These are phyloP conservation scores for Ceratotherium simum DNA, from an alignment of 2,113 vertebrate species.

Conservation along the genomic window DNA sequence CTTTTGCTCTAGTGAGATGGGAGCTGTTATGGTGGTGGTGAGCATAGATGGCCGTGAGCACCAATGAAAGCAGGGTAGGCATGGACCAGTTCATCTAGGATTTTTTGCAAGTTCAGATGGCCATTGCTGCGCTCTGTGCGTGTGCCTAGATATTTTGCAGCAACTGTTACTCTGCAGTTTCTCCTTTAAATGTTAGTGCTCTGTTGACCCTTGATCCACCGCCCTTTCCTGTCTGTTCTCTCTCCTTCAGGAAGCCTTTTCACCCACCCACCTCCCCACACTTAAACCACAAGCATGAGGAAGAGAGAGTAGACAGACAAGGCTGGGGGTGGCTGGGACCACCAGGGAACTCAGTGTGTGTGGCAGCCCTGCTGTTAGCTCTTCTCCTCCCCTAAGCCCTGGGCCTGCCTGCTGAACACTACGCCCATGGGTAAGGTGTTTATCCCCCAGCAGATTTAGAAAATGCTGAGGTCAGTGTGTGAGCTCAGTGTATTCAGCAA, in stretches of 20 bases:
- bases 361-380: background rate
- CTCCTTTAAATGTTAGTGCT: background rate
- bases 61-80: rapidly evolving
- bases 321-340: background rate
- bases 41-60: background rate
- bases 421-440: background rate
- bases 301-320: background rate
- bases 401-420: background rate
- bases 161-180: background rate
- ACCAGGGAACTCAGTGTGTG: rapidly evolving
- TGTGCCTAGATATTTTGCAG: background rate
- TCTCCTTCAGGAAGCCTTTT: background rate
- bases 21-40: background rate
- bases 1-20: background rate
- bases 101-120: background rate
- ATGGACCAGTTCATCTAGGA: rapidly evolving
- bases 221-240: background rate
- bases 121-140: rapidly evolving
- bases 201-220: background rate
- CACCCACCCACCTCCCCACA: background rate
- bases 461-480: slow-evolving; percentile 13
- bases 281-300: background rate
- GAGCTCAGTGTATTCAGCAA: background rate
- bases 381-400: background rate
- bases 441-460: background rate